Evolutionary conservation across 2,888 invertebrate species (phyloP), one percentile per base, ranked within the genome.

Genomic region (Drosophila peninsularis): DNA sequence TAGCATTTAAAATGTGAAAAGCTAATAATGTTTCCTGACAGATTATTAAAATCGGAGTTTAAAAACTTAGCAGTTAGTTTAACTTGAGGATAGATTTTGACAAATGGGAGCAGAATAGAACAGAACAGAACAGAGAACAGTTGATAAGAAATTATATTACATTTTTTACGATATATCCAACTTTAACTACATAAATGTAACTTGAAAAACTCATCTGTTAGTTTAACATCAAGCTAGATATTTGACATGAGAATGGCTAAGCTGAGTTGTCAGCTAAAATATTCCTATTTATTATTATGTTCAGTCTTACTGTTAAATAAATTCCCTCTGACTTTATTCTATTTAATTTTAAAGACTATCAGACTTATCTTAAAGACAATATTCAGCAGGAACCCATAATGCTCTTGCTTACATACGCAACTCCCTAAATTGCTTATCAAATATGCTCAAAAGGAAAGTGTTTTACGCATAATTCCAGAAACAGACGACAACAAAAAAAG

Each of bases 371-470:
- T 30, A 6, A 30, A 30, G 27, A 7, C 7, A 6, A 7, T 30
- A 30, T 30, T 30, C 7, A 30, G 1, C 27, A 30, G 27, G 27
- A 30, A 7, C 7, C 5, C 27, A 10, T 3, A 30, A 30, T 30
- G 10, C 30, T 2, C 10, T 30, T 30, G 30, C 9, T 30, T 7
- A 30, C 30, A 30, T 30, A 30, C 30, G 7, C 30, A 30, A 7
- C 30, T 30, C 7, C 7, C 30, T 1, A 30, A 30, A 4, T 21
- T n/a, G 49, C 36, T 42, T 11, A 19, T 53, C 3, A 54, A 53
- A 62, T 52, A 62, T 62, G 42, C 21, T 24, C 10, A 50, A 50
- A 32, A n/a, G n/a, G 11, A 50, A 39, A 39, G 19, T 32, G 10
- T 19, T 13, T 3, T 7, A 54, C 3, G n/a, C 9, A 52, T 52